Percentiles rank a stretch among this genome's conserved stretches.
Conservation (phyloP, 2,888 invertebrate species). For the Oithona nana region DNA sequence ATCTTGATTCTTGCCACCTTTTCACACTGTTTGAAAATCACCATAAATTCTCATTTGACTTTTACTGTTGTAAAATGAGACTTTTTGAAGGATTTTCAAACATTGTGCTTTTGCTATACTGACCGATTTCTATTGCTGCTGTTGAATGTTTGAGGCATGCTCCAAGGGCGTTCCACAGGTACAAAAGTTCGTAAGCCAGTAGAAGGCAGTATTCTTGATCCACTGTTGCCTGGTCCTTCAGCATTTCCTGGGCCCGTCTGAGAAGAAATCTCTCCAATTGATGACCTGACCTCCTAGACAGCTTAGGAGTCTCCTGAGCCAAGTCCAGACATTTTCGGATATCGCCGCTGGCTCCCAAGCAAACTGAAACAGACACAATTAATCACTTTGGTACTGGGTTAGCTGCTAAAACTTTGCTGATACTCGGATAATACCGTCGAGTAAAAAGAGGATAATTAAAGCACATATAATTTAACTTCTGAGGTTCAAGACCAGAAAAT, state of each 20-base stretch:
- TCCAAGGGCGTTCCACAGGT: conserved; percentile 45
- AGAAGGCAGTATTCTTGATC: conserved; percentile 34
- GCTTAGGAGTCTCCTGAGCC: conserved; percentile 28
- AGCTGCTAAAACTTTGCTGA: no score
- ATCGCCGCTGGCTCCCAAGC: conserved; percentile 32
- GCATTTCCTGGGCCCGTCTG: conserved; percentile 26
- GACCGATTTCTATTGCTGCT: conserved; percentile 15
- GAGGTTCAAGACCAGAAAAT: no score
- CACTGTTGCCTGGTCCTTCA: conserved; percentile 19
- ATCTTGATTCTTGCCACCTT: no score
- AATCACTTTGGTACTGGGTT: no score
- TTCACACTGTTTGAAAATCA: no score
- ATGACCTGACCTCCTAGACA: conserved; percentile 27
- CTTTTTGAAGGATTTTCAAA: no score
- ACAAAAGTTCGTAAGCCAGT: conserved; percentile 43
- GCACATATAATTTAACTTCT: no score
- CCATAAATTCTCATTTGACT: no score
- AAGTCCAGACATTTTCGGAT: conserved; percentile 27
- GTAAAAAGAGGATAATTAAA: no score
- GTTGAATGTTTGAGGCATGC: conserved; percentile 31
- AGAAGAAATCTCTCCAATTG: conserved; percentile 31
- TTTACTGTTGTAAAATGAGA: no score
- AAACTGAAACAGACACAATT: conserved; percentile 27
- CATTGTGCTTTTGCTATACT: conserved; percentile 10
- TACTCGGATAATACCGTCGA: no score